A percentile compares a stretch with the other conserved stretches of the same genome.
Conservation (phyloP, 2,888 invertebrate species). For the Stenotaenia linearis region DNA sequence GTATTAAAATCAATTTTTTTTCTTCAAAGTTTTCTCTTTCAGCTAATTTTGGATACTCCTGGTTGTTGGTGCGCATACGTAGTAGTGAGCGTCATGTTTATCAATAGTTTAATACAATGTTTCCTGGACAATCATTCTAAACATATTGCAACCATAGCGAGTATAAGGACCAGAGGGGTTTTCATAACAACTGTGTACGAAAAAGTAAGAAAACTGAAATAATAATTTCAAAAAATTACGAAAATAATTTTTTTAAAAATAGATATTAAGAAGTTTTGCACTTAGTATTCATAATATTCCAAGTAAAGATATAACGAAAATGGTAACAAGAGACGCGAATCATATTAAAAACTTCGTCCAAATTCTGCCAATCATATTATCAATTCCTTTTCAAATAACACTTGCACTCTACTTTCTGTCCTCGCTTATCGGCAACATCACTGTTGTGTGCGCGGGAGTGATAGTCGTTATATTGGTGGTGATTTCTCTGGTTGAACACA, state of each 20-base stretch:
- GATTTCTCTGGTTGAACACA: background rate
- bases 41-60: background rate
- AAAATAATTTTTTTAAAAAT: background rate
- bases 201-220: background rate
- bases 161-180: background rate
- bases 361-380: background rate
- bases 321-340: background rate
- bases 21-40: background rate
- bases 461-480: background rate
- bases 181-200: background rate
- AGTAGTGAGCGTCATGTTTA: background rate
- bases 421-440: background rate
- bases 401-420: background rate
- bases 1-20: background rate
- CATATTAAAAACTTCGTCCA: background rate
- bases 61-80: slow-evolving; percentile 8
- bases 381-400: background rate
- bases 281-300: background rate
- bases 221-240: background rate
- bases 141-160: background rate
- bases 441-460: background rate
- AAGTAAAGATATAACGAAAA: background rate
- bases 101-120: slow-evolving; percentile 4
- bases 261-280: background rate
- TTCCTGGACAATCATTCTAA: background rate